Evolutionary conservation across 2,797 vertebrate genomes (phyloP).

Genomic region (Babyrousa celebensis): DNA sequence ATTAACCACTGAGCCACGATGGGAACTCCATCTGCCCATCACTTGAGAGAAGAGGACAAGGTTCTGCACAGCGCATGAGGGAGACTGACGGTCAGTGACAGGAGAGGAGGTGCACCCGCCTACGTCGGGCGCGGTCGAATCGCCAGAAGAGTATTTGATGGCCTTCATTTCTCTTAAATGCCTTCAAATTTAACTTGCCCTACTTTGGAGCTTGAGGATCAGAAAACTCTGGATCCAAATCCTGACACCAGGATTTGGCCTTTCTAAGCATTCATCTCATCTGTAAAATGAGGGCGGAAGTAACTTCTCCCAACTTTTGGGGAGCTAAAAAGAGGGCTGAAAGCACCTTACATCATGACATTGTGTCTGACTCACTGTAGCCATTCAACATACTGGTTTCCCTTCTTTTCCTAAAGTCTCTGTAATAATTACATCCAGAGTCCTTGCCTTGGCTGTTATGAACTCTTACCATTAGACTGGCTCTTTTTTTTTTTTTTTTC

Average conservation of each 20-base stretch:
- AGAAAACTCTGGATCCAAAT: neutral
- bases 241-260: neutral
- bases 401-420: neutral
- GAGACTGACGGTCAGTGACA: fast-evolving
- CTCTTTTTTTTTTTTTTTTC: conserved; percentile 51
- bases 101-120: neutral
- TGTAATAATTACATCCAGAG: neutral
- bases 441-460: neutral
- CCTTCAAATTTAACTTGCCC: neutral
- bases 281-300: neutral
- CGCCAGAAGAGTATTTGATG: neutral
- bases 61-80: neutral
- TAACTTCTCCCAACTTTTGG: neutral
- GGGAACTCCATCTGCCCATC: too few relatives aligned
- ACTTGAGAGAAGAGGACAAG: fast-evolving
- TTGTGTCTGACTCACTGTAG: neutral
- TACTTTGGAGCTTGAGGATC: neutral
- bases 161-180: neutral
- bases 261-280: neutral
- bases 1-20: too few relatives aligned
- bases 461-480: neutral
- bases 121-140: fast-evolving
- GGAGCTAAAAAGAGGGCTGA: neutral
- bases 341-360: neutral
- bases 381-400: neutral